A percentile compares a stretch with the other conserved stretches of the same genome.
phyloP scores from a whole-genome alignment of 2,888 invertebrate genomes.

The Cephus spinipes region DNA sequence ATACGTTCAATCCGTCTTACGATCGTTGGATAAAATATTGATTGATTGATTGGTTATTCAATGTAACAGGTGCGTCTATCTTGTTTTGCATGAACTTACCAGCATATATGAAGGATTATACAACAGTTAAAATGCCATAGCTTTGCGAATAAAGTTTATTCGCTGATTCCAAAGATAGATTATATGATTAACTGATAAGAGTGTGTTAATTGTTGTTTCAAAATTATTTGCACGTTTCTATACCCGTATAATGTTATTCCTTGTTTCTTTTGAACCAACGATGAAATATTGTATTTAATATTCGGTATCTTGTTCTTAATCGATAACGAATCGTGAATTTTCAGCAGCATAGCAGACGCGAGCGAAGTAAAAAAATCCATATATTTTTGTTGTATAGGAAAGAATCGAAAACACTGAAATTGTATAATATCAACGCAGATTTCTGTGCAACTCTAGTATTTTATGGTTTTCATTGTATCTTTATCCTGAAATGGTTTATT shows the following conservation, averaged over 20 bases:
- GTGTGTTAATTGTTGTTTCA: not conserved
- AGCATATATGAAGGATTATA: not conserved
- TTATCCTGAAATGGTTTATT: not conserved
- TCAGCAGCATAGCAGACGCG: not conserved
- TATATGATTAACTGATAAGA: not conserved
- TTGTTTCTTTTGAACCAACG: not conserved
- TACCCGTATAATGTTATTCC: not conserved
- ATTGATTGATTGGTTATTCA: not conserved
- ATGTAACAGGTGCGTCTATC: not conserved
- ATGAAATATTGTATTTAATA: not conserved
- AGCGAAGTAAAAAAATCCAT: not conserved
- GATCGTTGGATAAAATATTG: not conserved
- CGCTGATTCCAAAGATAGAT: slow-evolving; percentile 16
- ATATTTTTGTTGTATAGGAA: not conserved
- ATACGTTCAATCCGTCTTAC: not conserved
- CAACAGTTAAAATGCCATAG: not conserved
- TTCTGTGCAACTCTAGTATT: not conserved
- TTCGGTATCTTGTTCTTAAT: not conserved
- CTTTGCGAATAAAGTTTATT: not conserved
- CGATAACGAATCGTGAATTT: not conserved
- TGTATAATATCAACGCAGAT: not conserved
- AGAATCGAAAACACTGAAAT: not conserved
- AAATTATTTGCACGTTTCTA: not conserved
- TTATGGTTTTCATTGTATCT: not conserved
- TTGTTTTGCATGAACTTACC: not conserved